Percentiles rank a stretch among this genome's conserved stretches.
Conservation (phyloP, 1,140 invertebrate genomes). For the Aradophagus sp. region DNA sequence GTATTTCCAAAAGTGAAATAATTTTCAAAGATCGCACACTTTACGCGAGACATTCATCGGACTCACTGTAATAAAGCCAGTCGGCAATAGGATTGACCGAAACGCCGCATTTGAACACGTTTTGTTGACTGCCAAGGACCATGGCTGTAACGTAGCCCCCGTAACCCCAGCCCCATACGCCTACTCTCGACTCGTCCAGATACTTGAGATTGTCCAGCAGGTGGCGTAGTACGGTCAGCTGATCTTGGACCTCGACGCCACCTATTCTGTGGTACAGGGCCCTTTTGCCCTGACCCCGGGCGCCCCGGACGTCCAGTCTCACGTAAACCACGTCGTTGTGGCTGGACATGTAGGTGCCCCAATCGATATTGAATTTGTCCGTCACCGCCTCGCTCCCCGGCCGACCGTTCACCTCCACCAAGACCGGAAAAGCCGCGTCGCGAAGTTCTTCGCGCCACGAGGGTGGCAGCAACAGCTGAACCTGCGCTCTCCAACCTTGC, state of each 20-base stretch:
- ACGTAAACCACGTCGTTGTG: constrained; percentile 93
- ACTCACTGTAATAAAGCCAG: constrained; percentile 95
- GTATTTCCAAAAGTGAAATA: too few species aligned
- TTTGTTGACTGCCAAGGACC: constrained; percentile 88
- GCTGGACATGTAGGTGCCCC: constrained; percentile 95
- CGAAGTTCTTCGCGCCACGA: constrained; percentile 88
- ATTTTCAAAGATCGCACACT: too few species aligned
- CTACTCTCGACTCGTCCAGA: constrained; percentile 89
- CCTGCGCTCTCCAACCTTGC: constrained; percentile 85
- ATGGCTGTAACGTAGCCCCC: constrained; percentile 94
- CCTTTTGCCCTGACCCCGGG: constrained; percentile 86
- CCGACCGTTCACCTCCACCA: constrained; percentile 91
- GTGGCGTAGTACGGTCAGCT: constrained; percentile 88
- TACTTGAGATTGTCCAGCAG: constrained; percentile 88
- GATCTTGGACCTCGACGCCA: constrained; percentile 90
- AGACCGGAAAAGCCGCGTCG: constrained; percentile 88
- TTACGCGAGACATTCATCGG: too few species aligned
- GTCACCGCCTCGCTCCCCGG: constrained; percentile 92
- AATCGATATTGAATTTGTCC: constrained; percentile 89
- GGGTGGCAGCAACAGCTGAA: constrained; percentile 86
- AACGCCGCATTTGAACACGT: constrained; percentile 92
- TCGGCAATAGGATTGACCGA: constrained; percentile 95
- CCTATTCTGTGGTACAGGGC: constrained; percentile 87
- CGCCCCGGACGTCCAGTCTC: constrained; percentile 90
- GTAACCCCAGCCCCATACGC: constrained; percentile 98